These are phyloP conservation scores for Quiscalus mexicanus DNA, from an alignment of 2,113 vertebrate species.

Conservation along the genomic window DNA sequence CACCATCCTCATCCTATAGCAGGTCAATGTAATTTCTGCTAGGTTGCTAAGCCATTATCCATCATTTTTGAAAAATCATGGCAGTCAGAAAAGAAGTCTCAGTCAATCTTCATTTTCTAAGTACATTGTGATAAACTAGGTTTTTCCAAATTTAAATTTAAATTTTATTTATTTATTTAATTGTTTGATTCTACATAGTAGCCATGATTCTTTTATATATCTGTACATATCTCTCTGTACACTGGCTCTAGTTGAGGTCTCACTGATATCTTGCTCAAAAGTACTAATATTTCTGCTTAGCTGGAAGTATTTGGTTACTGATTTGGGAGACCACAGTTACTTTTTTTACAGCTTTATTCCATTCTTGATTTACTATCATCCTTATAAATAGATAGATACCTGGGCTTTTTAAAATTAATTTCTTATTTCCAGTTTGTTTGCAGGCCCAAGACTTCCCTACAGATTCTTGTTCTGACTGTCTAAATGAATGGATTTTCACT, in stretches of 20 bases:
- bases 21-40: background rate
- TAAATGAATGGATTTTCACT: background rate
- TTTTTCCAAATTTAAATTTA: background rate
- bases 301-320: background rate
- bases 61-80: background rate
- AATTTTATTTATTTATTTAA: background rate
- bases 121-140: background rate
- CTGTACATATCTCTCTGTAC: background rate
- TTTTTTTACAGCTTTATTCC: background rate
- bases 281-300: background rate
- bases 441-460: background rate
- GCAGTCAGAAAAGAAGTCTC: background rate
- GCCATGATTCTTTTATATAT: background rate
- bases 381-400: background rate
- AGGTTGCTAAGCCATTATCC: background rate
- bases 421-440: background rate
- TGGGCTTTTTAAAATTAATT: background rate
- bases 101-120: background rate
- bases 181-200: background rate
- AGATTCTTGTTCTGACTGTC: background rate
- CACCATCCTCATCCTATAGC: accelerated
- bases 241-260: background rate
- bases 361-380: background rate
- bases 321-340: background rate
- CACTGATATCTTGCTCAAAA: background rate